Percentiles rank a stretch among this genome's conserved stretches.
These are phyloP conservation scores for Pinna nobilis DNA, from an alignment of 1,140 invertebrate species.

Conservation along the genomic window DNA sequence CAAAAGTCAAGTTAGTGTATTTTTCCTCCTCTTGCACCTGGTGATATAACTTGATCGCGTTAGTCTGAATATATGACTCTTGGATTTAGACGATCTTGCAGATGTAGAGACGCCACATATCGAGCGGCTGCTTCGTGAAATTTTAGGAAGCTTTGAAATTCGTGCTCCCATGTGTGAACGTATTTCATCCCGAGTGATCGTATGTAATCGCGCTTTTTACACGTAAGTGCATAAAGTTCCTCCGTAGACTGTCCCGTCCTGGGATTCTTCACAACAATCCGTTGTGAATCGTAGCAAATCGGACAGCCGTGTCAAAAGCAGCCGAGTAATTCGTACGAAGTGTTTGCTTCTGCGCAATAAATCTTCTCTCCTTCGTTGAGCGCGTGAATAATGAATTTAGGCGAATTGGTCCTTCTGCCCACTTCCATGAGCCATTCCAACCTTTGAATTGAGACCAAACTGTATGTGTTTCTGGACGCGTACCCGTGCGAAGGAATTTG, in stretches of 20 bases:
- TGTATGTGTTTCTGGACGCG: slow-evolving; percentile 12
- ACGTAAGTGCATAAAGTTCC: slow-evolving; percentile 10
- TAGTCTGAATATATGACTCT: slow-evolving; percentile 15
- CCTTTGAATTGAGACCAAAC: slow-evolving; percentile 22
- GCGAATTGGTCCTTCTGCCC: not conserved
- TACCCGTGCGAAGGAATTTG: slow-evolving; percentile 31
- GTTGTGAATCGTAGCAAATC: slow-evolving; percentile 26
- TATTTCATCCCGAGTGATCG: slow-evolving; percentile 5
- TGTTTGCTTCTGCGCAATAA: slow-evolving; percentile 32
- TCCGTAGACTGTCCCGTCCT: slow-evolving; percentile 9
- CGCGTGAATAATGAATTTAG: slow-evolving; percentile 31
- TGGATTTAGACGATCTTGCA: slow-evolving; percentile 22
- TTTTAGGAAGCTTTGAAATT: not conserved
- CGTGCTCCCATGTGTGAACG: slow-evolving; percentile 19
- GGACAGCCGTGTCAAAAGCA: slow-evolving; percentile 54
- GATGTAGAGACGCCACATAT: slow-evolving; percentile 7
- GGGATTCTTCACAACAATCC: no score
- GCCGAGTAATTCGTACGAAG: slow-evolving; percentile 44
- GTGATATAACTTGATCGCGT: slow-evolving; percentile 18
- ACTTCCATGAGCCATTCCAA: slow-evolving; percentile 34
- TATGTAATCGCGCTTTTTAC: slow-evolving; percentile 13
- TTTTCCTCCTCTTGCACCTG: slow-evolving; percentile 3
- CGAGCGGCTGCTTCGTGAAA: not conserved
- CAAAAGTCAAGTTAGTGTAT: slow-evolving; percentile 33
- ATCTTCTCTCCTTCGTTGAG: slow-evolving; percentile 45